Base-by-base conservation (phyloP, 2,797 vertebrate genomes). In the Psittacula derbiana region DNA sequence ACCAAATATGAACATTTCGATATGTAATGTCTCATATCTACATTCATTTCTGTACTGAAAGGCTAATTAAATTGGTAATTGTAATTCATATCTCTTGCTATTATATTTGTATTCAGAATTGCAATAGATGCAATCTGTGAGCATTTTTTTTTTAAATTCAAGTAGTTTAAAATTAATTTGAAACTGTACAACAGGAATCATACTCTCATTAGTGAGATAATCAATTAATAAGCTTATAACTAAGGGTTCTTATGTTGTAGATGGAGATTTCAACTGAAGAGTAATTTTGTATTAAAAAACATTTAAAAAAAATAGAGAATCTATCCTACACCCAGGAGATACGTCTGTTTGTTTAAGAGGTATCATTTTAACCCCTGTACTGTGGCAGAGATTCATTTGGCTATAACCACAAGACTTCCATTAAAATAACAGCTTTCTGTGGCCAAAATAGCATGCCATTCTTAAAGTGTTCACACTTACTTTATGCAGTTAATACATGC, bases 181-280 rank as follows among this genome's bases (percentile, higher is more conserved):
- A 85, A 91, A 38, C 71, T 0, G 0, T 87, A 78, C 49, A 91
- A 82, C 47, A 82, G 60, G 67, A 95, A 91, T 93, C 81, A 88
- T 60, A 53, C 30, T 62, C 64, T 95, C 96, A 92, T 97, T 95
- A 92, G 71, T 31, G 80, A 94, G 80, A 84, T 90, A 95, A 94
- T 92, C 69, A 96, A 93, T 95, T 97, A 95, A 96, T 96, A 97
- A 96, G 36, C 38, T 69, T 36, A 47, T 82, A 82, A 91, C 30
- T 82, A 90, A 94, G 52, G 67, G 65, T 92, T 88, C 65, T 96
- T 20, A 25, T 64, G 76, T 61, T 81, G 79, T 64, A 90, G 73
- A 91, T 88, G 61, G 61, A 89, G 53, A 91, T 89, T 79, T 80
- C 40, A 66, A 30, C 66, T n/a, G 33, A 81, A 89, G 50, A 49